Evolutionary conservation across 2,797 vertebrate species (phyloP), one percentile per base, ranked within the genome.

Genomic region (Masticophis lateralis): DNA sequence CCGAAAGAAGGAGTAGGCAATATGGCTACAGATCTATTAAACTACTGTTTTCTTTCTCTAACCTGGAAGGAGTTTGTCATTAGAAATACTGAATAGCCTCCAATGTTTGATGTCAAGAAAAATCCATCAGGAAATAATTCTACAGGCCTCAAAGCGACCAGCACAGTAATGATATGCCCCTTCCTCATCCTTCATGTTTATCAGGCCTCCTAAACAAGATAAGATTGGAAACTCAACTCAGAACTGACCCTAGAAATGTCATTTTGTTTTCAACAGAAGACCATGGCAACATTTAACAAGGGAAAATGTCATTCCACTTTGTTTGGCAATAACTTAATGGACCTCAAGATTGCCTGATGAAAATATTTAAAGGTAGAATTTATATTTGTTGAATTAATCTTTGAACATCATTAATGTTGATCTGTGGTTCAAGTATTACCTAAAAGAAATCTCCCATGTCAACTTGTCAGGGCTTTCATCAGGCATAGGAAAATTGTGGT

Each of bases 161-260:
- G 16, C 61, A 57, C 0, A 27, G 20, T 79, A 92, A 89, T 79
- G 61, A 87, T 69, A 59, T 92, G 91, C 66, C 89, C 0, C 0
- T 20, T 66, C 43, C 37, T 28, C 56, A 83, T 60, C 37, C 57
- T 88, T 87, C 47, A 47, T 25, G 63, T 94, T 96, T 97, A 97
- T 97, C 97, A 97, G 87, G 37, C 22, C 43, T 94, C 87, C 79
- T 89, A 63, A 97, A 96, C 14, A 93, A 96, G 97, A 96, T 97
- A 97, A 98, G 96, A 91, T 92, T 94, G 95, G 95, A 96, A 95
- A 94, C 86, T 92, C 83, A 32, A 9, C 43, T 83, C 94, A 91
- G 60, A 2, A 1, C 37, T 89, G 86, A 61, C 93, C 37, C 66
- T 66, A 66, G 93, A 89, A 51, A 11, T 90, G 94, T 95, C 91